These are phyloP conservation scores for Drosophila melanosoma DNA, from an alignment of 2,888 invertebrate genomes.

Conservation along the genomic window DNA sequence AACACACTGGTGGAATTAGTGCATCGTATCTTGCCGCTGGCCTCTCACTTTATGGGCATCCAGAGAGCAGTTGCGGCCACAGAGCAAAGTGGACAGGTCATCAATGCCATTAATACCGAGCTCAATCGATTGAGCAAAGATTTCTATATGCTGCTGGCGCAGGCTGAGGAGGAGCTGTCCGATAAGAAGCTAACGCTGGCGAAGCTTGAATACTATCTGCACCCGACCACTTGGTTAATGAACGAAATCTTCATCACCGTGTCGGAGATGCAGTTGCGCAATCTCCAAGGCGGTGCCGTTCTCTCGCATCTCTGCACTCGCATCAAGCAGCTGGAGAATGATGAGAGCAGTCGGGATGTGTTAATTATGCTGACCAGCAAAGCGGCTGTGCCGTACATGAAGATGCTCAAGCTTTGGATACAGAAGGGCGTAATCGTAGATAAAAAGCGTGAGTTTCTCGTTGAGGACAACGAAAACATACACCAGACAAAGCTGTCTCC, in stretches of 20 bases:
- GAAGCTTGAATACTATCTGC: conserved; percentile 95
- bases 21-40: conserved; percentile 91
- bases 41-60: conserved; percentile 94
- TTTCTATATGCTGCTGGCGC: conserved; percentile 92
- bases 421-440: conserved; percentile 97
- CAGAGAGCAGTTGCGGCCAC: conserved; percentile 89
- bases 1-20: conserved; percentile 87
- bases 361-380: conserved; percentile 93
- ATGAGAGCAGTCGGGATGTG: conserved; percentile 91
- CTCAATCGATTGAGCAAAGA: conserved; percentile 92
- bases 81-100: conserved; percentile 91
- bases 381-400: conserved; percentile 95
- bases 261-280: conserved; percentile 89
- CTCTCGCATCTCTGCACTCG: conserved; percentile 94
- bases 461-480: conserved; percentile 94
- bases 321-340: conserved; percentile 90
- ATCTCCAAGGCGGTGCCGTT: conserved; percentile 90
- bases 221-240: conserved; percentile 94
- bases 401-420: conserved; percentile 96
- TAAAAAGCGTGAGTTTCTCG: conserved; percentile 95
- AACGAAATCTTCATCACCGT: conserved; percentile 92
- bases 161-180: conserved; percentile 92
- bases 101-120: conserved; percentile 95
- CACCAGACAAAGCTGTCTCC: conserved; percentile 93
- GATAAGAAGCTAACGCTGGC: conserved; percentile 91